Evolutionary conservation across 2,113 vertebrate genomes (phyloP).

Genomic region (Pterocles gutturalis): DNA sequence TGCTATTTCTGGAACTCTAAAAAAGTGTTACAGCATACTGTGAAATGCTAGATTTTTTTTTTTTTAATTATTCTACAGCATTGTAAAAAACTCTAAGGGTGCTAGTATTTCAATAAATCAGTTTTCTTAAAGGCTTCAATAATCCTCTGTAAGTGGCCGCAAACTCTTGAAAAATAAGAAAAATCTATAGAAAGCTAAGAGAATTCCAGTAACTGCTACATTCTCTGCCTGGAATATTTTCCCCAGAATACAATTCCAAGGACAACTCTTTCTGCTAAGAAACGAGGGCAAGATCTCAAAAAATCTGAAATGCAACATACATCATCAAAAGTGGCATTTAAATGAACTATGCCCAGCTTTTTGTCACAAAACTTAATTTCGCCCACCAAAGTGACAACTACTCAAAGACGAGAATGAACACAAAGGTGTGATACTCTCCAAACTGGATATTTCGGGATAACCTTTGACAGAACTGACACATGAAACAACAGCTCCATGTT

Average conservation of each 20-base stretch:
- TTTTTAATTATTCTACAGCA: neutral
- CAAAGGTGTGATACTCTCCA: neutral
- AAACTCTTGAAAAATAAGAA: neutral
- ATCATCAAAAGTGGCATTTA: neutral
- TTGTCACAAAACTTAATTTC: neutral
- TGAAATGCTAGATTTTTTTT: neutral
- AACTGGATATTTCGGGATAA: neutral
- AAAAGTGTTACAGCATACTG: neutral
- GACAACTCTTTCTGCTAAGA: neutral
- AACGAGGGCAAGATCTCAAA: neutral
- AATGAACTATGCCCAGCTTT: neutral
- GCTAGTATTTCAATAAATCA: neutral
- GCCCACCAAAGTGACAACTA: neutral
- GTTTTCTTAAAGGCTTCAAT: neutral
- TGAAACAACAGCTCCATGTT: neutral
- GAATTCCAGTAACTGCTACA: conserved; percentile 26
- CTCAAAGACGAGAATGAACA: neutral
- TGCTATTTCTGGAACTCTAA: neutral
- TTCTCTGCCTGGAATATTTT: conserved; percentile 1
- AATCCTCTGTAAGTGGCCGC: neutral
- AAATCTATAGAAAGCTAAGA: neutral
- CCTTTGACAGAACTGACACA: neutral
- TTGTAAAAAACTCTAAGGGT: neutral
- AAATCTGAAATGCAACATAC: neutral
- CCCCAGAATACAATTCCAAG: conserved; percentile 13